Evolutionary conservation across 2,888 invertebrate species (phyloP).

Genomic region (Perdita meconis): DNA sequence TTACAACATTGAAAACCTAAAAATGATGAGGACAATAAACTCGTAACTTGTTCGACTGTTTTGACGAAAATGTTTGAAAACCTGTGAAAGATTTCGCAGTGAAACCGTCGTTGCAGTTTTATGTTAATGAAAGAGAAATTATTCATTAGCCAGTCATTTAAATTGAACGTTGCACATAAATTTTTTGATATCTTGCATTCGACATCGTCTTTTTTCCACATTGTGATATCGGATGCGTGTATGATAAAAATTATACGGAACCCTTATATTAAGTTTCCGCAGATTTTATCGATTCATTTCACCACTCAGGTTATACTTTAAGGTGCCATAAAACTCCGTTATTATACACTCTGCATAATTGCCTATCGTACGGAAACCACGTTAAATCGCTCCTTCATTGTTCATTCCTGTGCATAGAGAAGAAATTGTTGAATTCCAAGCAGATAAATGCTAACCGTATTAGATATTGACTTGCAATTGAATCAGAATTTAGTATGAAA

Average conservation of each 20-base stretch:
- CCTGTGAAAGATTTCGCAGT: slow-evolving; percentile 1
- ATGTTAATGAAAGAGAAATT: slow-evolving; percentile 29
- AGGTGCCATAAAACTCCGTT: slow-evolving; percentile 18
- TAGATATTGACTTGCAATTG: too few relatives aligned
- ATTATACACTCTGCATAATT: slow-evolving; percentile 14
- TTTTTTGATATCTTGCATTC: neutral
- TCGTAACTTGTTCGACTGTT: neutral
- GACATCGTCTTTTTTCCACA: slow-evolving; percentile 24
- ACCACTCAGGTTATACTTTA: slow-evolving; percentile 3
- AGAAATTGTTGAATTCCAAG: neutral
- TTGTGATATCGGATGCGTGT: slow-evolving; percentile 18
- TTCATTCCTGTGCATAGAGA: neutral
- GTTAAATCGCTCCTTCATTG: neutral
- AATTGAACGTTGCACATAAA: slow-evolving; percentile 7
- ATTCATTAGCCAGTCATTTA: neutral
- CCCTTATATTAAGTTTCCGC: slow-evolving; percentile 25
- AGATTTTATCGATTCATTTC: slow-evolving; percentile 35
- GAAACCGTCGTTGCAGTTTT: slow-evolving; percentile 21
- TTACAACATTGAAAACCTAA: neutral
- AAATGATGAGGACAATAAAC: neutral
- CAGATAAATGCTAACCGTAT: too few relatives aligned
- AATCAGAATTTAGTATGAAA: too few relatives aligned
- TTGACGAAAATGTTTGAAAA: neutral
- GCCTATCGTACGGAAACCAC: slow-evolving; percentile 5
- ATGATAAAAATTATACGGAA: slow-evolving; percentile 11